These are phyloP conservation scores for Otolemur crassicaudatus DNA, from an alignment of 2,797 vertebrate species.

Conservation along the genomic window DNA sequence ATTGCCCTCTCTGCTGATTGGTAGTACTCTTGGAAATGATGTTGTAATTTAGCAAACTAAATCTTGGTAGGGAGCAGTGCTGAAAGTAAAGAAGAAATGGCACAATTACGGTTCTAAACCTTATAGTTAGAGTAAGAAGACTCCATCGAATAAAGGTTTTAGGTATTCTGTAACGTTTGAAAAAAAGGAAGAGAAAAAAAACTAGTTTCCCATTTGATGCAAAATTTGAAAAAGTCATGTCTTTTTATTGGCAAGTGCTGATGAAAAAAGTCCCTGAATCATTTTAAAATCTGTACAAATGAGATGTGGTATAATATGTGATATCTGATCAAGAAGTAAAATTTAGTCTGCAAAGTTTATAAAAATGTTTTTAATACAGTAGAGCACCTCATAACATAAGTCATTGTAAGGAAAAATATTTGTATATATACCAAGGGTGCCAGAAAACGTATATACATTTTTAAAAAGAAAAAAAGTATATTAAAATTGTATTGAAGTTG, in stretches of 20 bases:
- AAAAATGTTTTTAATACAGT: background rate
- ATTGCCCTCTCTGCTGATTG: slow-evolving; percentile 47
- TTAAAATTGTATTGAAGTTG: no score
- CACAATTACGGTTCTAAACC: background rate
- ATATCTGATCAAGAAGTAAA: slow-evolving; percentile 25
- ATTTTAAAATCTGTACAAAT: slow-evolving; percentile 28
- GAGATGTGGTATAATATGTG: background rate
- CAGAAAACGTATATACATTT: no score
- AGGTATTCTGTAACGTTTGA: background rate
- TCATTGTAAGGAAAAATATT: background rate
- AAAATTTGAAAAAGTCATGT: background rate
- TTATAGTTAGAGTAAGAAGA: background rate
- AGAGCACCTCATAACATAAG: background rate
- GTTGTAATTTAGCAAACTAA: slow-evolving; percentile 45
- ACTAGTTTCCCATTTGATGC: background rate
- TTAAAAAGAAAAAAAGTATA: no score
- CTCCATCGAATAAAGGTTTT: background rate
- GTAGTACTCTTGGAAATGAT: slow-evolving; percentile 49
- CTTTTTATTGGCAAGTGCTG: background rate
- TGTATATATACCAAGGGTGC: no score
- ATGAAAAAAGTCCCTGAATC: background rate
- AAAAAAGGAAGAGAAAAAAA: background rate
- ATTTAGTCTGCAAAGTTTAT: background rate
- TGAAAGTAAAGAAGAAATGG: slow-evolving; percentile 27
- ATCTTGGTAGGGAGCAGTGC: background rate